These are phyloP conservation scores for Hippasteria phrygiana DNA, from an alignment of 53 echinoderm and acorn worm species.

Conservation along the genomic window DNA sequence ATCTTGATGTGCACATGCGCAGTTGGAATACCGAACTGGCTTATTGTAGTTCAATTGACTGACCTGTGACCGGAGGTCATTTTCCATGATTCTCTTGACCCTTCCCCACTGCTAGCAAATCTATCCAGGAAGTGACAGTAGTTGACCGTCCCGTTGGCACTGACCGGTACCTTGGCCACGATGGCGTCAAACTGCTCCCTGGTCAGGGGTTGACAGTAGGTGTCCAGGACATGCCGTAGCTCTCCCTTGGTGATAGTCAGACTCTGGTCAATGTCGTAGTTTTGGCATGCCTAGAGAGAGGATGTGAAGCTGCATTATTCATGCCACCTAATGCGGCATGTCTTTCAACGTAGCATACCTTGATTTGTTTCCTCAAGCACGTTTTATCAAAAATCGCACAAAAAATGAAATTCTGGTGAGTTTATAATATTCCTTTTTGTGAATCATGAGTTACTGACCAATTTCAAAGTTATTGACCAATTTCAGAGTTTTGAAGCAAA, in stretches of 20 bases:
- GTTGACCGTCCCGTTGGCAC: constrained; percentile 91
- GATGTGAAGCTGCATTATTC: neutral
- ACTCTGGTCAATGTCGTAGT: constrained; percentile 99
- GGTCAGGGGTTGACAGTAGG: constrained; percentile 89
- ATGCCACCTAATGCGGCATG: neutral
- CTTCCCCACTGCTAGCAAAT: constrained; percentile 81
- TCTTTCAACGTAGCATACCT: no score
- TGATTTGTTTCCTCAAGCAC: no score
- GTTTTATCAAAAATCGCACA: no score
- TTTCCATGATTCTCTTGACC: constrained; percentile 88
- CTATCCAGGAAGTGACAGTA: constrained; percentile 94
- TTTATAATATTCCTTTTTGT: no score
- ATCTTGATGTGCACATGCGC: no score
- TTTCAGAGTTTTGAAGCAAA: no score
- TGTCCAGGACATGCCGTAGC: constrained; percentile 89
- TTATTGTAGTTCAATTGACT: constrained; percentile 17
- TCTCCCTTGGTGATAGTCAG: constrained; percentile 96
- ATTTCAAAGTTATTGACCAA: no score
- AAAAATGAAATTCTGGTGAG: no score
- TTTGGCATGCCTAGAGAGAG: constrained; percentile 86
- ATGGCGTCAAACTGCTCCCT: constrained; percentile 97
- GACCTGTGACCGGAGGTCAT: constrained; percentile 97
- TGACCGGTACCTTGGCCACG: constrained; percentile 88
- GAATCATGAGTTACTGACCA: no score
- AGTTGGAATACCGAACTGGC: no score